Evolutionary conservation across 2,797 vertebrate genomes (phyloP).

Genomic region (Spinus olivaceus): DNA sequence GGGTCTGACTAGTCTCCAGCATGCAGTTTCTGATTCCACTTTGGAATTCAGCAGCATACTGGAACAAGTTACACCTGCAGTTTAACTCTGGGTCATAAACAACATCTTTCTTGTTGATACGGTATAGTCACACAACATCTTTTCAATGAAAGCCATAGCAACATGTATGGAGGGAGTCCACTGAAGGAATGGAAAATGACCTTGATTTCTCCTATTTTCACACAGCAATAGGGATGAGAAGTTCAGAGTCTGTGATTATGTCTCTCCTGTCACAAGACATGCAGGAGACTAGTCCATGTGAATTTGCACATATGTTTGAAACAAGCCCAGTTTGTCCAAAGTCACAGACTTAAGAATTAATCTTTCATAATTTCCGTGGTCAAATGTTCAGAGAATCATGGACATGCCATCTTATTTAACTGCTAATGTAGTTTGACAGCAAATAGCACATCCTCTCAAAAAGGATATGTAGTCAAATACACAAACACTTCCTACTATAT

Average conservation of each 20-base stretch:
- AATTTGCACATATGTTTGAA: neutral
- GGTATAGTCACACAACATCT: neutral
- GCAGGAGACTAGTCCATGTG: neutral
- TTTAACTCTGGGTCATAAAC: neutral
- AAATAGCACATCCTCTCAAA: neutral
- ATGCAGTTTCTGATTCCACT: neutral
- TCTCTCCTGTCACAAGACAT: neutral
- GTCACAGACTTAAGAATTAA: neutral
- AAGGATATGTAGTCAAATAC: neutral
- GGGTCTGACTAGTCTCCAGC: neutral
- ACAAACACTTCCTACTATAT: neutral
- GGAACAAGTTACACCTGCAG: neutral
- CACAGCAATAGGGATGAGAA: neutral
- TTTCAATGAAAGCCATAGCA: neutral
- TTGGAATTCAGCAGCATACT: neutral
- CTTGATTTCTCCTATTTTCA: neutral
- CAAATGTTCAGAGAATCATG: neutral
- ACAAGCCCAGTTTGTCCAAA: neutral
- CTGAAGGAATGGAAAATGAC: neutral
- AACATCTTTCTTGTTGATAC: neutral
- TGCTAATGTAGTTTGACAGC: neutral
- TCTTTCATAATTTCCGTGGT: neutral
- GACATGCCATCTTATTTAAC: neutral
- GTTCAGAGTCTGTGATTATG: neutral
- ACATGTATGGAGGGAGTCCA: neutral